A percentile compares a stretch with the other conserved stretches of the same genome.
phyloP scores from a whole-genome alignment of 2,888 invertebrate genomes.

The Drosophila prolongata region DNA sequence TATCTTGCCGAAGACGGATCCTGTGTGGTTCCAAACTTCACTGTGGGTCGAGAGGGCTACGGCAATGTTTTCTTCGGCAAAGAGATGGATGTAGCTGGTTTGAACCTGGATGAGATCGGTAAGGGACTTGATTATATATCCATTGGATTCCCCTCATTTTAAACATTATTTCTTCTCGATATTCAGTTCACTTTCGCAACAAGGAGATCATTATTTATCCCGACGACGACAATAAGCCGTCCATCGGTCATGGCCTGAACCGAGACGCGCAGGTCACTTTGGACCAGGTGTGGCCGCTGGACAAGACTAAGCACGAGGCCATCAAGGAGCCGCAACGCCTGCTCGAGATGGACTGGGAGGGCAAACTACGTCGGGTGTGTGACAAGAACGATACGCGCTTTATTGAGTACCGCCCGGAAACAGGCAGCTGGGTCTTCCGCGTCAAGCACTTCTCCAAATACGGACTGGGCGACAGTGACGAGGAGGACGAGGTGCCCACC shows the following conservation, averaged over 20 bases:
- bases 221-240: conserved; percentile 94
- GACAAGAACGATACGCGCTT: conserved; percentile 95
- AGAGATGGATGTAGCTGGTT: conserved; percentile 91
- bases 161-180: not conserved
- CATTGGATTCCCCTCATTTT: not conserved
- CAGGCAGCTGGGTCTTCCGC: conserved; percentile 98
- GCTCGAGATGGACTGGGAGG: conserved; percentile 92
- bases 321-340: conserved; percentile 93
- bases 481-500: conserved; percentile 88
- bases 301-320: conserved; percentile 91
- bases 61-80: conserved; percentile 95
- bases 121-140: conserved; percentile 14
- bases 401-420: conserved; percentile 96
- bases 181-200: conserved; percentile 93
- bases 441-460: conserved; percentile 98
- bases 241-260: conserved; percentile 94
- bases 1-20: conserved; percentile 90
- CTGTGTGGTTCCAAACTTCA: conserved; percentile 94
- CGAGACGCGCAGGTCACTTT: conserved; percentile 95
- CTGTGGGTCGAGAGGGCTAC: conserved; percentile 94
- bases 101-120: conserved; percentile 95
- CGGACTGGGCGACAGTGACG: conserved; percentile 94
- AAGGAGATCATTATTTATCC: conserved; percentile 98
- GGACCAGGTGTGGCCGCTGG: conserved; percentile 95
- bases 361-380: conserved; percentile 92